Conservation (phyloP, 2,113 vertebrate genomes). For the Laticauda colubrina region DNA sequence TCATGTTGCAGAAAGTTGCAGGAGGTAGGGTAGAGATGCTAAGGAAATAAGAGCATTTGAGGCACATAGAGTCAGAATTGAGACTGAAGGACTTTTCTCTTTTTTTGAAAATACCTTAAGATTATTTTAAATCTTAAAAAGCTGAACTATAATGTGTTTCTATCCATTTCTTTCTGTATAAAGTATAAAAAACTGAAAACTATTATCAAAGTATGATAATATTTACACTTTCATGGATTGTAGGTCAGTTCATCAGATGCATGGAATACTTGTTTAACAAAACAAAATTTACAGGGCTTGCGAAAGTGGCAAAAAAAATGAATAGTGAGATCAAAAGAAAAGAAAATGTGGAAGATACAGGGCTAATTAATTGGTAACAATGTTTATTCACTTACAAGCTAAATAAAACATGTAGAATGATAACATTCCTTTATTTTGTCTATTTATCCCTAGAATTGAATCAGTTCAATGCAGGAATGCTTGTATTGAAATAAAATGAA, state of each 20-base stretch:
- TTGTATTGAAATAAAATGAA: neutral
- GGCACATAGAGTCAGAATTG: neutral
- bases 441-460: neutral
- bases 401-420: neutral
- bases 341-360: neutral
- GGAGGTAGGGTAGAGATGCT: neutral
- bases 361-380: neutral
- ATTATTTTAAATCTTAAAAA: neutral
- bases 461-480: neutral
- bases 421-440: neutral
- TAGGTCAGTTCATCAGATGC: neutral
- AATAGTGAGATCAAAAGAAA: neutral
- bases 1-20: neutral
- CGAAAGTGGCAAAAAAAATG: neutral
- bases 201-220: neutral
- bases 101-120: neutral
- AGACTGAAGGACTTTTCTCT: neutral
- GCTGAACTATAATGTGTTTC: neutral
- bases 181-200: neutral
- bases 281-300: neutral
- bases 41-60: neutral
- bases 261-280: neutral
- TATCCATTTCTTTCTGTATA: neutral
- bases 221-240: neutral
- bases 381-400: neutral